A percentile compares a stretch with the other conserved stretches of the same genome.
phyloP scores from a whole-genome alignment of 64 coral and sea anemone genomes.

The Anthopleura sola region DNA sequence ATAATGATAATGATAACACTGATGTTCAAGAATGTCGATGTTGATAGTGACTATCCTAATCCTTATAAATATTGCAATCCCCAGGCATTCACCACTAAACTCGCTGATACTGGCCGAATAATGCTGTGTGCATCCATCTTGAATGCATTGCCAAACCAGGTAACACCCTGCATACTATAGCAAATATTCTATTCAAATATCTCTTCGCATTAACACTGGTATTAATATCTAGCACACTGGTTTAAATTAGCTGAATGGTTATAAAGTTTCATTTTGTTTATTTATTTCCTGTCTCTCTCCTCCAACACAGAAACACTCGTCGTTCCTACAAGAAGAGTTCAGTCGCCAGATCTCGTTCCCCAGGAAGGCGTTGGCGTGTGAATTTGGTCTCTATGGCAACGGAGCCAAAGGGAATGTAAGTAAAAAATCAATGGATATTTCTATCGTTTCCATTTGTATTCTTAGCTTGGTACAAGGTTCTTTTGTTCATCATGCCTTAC shows the following conservation, averaged over 20 bases:
- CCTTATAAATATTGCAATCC: neutral
- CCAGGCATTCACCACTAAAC: constrained; percentile 88
- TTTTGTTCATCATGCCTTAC: too few species aligned
- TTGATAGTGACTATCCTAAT: neutral
- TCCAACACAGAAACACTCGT: constrained; percentile 72
- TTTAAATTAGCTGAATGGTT: too few species aligned
- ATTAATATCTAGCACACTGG: too few species aligned
- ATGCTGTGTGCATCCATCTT: constrained; percentile 68
- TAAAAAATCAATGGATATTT: neutral
- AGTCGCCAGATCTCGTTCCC: constrained; percentile 97
- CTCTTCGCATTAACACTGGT: too few species aligned
- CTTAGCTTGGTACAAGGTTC: too few species aligned
- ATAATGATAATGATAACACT: neutral
- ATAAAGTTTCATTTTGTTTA: neutral
- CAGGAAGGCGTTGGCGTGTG: constrained; percentile 86
- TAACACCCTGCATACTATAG: neutral
- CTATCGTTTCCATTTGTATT: too few species aligned
- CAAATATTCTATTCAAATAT: neutral
- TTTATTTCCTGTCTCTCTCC: neutral
- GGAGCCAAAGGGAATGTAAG: constrained; percentile 85
- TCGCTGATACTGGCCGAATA: constrained; percentile 85
- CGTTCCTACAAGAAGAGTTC: constrained; percentile 91
- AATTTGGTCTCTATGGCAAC: constrained; percentile 88
- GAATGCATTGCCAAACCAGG: constrained; percentile 85
- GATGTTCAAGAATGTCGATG: neutral